These are phyloP conservation scores for Xanthorhoe designata DNA, from an alignment of 2,888 invertebrate genomes.

Conservation along the genomic window DNA sequence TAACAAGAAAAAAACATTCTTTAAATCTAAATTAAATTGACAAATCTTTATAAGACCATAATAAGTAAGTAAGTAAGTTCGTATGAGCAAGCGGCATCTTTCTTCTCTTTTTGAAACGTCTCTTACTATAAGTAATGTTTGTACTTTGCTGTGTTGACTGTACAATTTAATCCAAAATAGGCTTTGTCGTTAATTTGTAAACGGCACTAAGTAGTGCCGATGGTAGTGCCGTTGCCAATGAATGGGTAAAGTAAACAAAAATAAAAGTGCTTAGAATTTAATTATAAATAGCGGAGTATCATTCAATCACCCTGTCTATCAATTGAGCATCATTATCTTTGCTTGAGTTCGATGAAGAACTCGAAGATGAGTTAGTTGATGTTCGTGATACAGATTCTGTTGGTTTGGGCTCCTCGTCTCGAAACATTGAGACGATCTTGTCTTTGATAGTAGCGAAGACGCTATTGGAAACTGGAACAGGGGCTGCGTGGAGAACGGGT, in stretches of 20 bases:
- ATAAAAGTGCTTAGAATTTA: not conserved
- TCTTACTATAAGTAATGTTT: too few species aligned
- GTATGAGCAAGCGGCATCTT: too few species aligned
- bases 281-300: not conserved
- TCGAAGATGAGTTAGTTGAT: constrained; percentile 18
- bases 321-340: constrained; percentile 41
- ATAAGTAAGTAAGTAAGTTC: too few species aligned
- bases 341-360: not conserved
- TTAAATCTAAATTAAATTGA: too few species aligned
- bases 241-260: not conserved
- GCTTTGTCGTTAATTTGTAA: too few species aligned
- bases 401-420: constrained; percentile 40
- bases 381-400: constrained; percentile 10
- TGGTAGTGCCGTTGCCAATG: too few species aligned
- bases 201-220: too few species aligned
- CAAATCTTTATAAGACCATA: too few species aligned
- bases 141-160: too few species aligned
- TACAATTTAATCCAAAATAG: too few species aligned
- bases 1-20: too few species aligned
- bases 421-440: constrained; percentile 57
- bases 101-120: too few species aligned
- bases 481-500: constrained; percentile 15
- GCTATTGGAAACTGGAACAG: constrained; percentile 39
- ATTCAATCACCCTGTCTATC: constrained; percentile 30
- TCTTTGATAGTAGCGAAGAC: constrained; percentile 55